Evolutionary conservation across 2,888 invertebrate species (phyloP).

Genomic region (Glyphotaelius pellucidus): DNA sequence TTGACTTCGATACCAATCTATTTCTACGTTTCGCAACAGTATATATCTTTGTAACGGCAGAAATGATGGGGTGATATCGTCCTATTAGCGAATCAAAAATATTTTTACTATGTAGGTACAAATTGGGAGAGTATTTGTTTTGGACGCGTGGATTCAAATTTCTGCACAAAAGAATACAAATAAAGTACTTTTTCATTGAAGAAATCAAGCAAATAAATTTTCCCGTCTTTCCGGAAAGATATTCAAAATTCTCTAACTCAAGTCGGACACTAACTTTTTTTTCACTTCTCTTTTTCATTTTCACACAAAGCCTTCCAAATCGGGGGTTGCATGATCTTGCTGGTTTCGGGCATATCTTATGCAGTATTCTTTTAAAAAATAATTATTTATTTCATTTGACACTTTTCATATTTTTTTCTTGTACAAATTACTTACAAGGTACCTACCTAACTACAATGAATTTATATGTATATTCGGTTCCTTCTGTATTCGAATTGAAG

Average conservation of each 20-base stretch:
- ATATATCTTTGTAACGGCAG: neutral
- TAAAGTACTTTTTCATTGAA: too few relatives aligned
- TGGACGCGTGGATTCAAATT: too few relatives aligned
- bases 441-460: neutral
- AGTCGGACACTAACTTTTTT: neutral
- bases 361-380: neutral
- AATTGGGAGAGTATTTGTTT: neutral
- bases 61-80: neutral
- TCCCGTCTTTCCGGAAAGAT: neutral
- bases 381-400: neutral
- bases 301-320: neutral
- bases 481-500: conserved; percentile 15
- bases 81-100: neutral
- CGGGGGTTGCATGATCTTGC: neutral
- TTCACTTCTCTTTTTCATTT: neutral
- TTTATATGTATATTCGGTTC: neutral
- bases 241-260: neutral
- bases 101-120: too few relatives aligned
- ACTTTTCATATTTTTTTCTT: neutral
- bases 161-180: too few relatives aligned
- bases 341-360: neutral
- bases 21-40: neutral
- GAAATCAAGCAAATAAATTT: too few relatives aligned
- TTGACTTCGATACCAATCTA: neutral
- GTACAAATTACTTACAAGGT: neutral